Base-by-base conservation (phyloP, 92 coral and sea anemone species). In the Hydrozoanthus gracilis region DNA sequence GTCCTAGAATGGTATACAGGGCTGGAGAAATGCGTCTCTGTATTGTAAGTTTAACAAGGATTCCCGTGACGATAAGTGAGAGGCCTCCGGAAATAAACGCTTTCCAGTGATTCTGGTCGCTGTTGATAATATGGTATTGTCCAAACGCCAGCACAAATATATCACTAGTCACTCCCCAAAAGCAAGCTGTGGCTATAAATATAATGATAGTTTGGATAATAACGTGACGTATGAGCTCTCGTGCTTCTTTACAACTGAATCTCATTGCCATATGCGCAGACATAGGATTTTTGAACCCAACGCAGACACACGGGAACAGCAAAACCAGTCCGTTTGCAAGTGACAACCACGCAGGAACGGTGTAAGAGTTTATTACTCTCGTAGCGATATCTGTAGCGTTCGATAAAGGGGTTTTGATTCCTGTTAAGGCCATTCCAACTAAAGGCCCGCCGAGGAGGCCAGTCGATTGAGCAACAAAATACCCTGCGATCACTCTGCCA, bases 241-340 rank as follows among this genome's bases (percentile, higher is more conserved):
- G 95, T 5, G 99, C 99, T 84, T 97, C 99, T 65, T 90, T 92
- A 90, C 83, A 91, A 79, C 89, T 88, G 47, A 95, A 97, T 84
- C 92, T 93, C 93, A 97, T 90, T 0, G 99, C 99, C 93, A 94
- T 94, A 75, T 97, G 99, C 51, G 98, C 95, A 7, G 98, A 93
- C 56, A 97, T 87, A 0, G 99, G 98, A 79, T 97, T 97, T 86
- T 97, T 97, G 88, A 97, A 97, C 55, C 95, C 91, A 69, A 88
- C 83, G 77, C 92, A 88, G 9, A 91, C 78, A 83, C 93, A 89
- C 8, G 99, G 99, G 4, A 97, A 82, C 90, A 92, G 89, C 11
- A 97, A 83, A 45, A 91, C 51, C 47, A 93, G 35, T 56, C 91
- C 95, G 82, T 97, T 97, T 8, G 86, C 88, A 18, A 92, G 79